A percentile compares a stretch with the other conserved stretches of the same genome.
Evolutionary conservation across 2,797 vertebrate species (phyloP).

Genomic region (Eupleurogrammus muticus): DNA sequence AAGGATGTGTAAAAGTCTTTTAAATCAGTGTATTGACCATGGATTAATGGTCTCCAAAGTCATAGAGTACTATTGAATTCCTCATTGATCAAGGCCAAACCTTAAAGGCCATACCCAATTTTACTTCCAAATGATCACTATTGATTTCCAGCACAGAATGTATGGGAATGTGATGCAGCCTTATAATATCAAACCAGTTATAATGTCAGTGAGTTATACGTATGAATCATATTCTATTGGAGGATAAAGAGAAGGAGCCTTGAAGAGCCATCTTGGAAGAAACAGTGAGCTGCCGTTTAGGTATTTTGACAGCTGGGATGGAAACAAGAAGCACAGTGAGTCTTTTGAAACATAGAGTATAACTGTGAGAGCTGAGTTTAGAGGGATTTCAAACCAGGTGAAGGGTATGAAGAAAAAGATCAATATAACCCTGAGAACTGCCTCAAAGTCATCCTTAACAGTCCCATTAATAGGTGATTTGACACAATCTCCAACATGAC

Average conservation of each 20-base stretch:
- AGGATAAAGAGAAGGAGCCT: no score
- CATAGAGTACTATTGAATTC: conserved; percentile 30
- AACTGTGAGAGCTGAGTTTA: not conserved
- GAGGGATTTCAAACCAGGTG: not conserved
- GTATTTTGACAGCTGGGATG: not conserved
- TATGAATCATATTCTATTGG: not conserved
- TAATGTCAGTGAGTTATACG: not conserved
- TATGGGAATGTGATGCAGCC: not conserved
- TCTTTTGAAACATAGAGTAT: not conserved
- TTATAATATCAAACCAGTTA: not conserved
- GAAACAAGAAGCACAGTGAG: not conserved
- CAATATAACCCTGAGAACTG: not conserved
- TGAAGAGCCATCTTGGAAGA: not conserved
- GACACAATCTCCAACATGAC: not conserved
- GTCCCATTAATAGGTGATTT: not conserved
- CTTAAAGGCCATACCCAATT: conserved; percentile 15
- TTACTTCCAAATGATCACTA: not conserved
- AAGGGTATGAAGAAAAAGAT: not conserved
- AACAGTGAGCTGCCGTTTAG: not conserved
- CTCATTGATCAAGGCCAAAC: conserved; percentile 27
- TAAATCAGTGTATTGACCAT: conserved; percentile 4
- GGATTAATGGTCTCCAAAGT: conserved; percentile 32
- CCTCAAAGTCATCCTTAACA: not conserved
- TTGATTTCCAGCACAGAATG: conserved; percentile 9
- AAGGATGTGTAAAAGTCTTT: conserved; percentile 23